These are phyloP conservation scores for Drepana arcuata DNA, from an alignment of 1,140 invertebrate genomes.

Conservation along the genomic window DNA sequence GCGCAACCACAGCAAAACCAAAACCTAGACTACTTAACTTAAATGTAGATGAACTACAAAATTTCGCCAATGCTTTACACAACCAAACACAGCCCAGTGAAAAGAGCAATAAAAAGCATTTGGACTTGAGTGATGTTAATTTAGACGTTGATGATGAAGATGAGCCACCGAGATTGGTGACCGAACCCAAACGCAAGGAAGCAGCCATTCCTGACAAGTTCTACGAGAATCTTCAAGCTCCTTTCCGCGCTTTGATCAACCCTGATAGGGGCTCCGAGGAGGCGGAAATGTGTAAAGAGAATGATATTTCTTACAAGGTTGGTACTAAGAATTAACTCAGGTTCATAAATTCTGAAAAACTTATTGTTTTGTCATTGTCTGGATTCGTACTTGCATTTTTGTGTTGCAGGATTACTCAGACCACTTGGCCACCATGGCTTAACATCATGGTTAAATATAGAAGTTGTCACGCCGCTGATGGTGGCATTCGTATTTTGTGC, in stretches of 20 bases:
- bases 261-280: conserved; percentile 41
- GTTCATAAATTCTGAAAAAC: too few species aligned
- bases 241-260: conserved; percentile 36
- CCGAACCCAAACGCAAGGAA: conserved; percentile 27
- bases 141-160: conserved; percentile 57
- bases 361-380: too few species aligned
- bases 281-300: conserved; percentile 45
- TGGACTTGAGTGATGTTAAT: conserved; percentile 58
- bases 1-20: conserved; percentile 33
- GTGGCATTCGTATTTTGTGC: too few species aligned
- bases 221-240: conserved; percentile 51
- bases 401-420: too few species aligned
- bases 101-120: conserved; percentile 26
- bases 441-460: too few species aligned
- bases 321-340: conserved; percentile 10
- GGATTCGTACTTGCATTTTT: too few species aligned
- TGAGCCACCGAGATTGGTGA: conserved; percentile 21
- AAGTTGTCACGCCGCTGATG: too few species aligned
- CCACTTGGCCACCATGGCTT: too few species aligned
- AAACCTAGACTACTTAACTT: conserved; percentile 51
- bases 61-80: conserved; percentile 53
- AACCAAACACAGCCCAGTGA: conserved; percentile 46
- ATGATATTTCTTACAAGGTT: conserved; percentile 54
- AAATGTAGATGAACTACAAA: conserved; percentile 55
- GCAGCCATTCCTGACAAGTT: conserved; percentile 56